A percentile compares a stretch with the other conserved stretches of the same genome.
phyloP scores from a whole-genome alignment of 1,140 invertebrate genomes.

The Solenopsis invicta region DNA sequence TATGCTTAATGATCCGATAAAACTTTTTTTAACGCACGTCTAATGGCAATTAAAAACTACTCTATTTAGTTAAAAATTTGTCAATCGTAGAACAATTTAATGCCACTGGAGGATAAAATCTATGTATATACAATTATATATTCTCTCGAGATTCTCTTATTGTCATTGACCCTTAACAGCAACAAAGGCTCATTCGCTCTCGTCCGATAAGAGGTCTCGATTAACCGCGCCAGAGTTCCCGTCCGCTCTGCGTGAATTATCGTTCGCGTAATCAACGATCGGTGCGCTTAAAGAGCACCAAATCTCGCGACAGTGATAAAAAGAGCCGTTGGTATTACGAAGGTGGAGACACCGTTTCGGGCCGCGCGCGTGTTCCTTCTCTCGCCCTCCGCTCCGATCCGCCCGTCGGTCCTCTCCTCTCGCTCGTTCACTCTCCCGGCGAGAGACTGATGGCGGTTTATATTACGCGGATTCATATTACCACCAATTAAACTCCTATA shows the following conservation, averaged over 20 bases:
- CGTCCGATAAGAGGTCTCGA: constrained; percentile 42
- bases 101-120: too few relatives aligned
- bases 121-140: neutral
- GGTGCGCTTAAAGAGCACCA: constrained; percentile 67
- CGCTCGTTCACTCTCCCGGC: constrained; percentile 57
- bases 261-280: constrained; percentile 50
- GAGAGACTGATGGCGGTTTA: constrained; percentile 81
- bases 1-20: neutral
- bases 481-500: constrained; percentile 83
- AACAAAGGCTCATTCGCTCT: constrained; percentile 18
- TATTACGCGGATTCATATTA: constrained; percentile 84
- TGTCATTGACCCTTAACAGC: neutral
- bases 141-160: neutral
- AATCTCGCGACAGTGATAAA: constrained; percentile 75
- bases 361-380: constrained; percentile 19
- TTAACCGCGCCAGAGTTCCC: neutral
- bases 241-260: constrained; percentile 47
- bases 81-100: neutral
- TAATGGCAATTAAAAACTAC: neutral
- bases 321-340: constrained; percentile 75
- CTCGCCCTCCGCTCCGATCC: constrained; percentile 3
- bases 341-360: constrained; percentile 75
- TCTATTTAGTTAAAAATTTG: neutral
- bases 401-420: constrained; percentile 36
- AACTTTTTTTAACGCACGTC: neutral